Percentiles rank a stretch among this genome's conserved stretches.
phyloP scores from a whole-genome alignment of 2,888 invertebrate species.

The Kuschelorhynchus macadamiae region DNA sequence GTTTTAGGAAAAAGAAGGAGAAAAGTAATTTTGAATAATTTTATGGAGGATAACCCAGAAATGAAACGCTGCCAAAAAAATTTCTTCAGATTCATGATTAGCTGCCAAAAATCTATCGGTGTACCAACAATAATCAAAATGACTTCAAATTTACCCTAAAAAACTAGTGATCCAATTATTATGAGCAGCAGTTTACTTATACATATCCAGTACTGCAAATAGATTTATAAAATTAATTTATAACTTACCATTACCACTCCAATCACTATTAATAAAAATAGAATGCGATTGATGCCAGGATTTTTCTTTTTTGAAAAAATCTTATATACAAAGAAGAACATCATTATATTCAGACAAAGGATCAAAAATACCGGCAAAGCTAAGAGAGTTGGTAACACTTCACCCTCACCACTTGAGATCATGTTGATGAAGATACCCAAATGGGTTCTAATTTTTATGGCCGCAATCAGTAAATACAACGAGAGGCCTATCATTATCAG shows the following conservation, averaged over 20 bases:
- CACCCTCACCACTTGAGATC: slow-evolving; percentile 63
- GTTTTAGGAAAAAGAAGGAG: too few species aligned
- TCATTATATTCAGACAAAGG: slow-evolving; percentile 56
- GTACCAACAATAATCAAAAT: too few species aligned
- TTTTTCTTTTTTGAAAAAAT: slow-evolving; percentile 55
- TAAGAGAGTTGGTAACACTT: slow-evolving; percentile 57
- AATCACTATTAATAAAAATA: slow-evolving; percentile 57
- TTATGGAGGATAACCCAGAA: too few species aligned
- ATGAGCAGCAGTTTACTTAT: too few species aligned
- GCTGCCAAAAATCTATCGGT: too few species aligned
- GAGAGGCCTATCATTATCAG: slow-evolving; percentile 56
- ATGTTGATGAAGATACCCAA: slow-evolving; percentile 65
- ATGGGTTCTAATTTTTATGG: slow-evolving; percentile 58
- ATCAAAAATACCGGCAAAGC: slow-evolving; percentile 58
- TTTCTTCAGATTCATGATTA: too few species aligned
- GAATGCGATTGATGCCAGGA: slow-evolving; percentile 54
- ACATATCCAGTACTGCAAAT: too few species aligned
- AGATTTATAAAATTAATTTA: too few species aligned
- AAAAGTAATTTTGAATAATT: too few species aligned
- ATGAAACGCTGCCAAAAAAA: too few species aligned
- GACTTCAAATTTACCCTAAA: too few species aligned
- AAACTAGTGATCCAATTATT: too few species aligned
- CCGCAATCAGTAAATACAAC: slow-evolving; percentile 56
- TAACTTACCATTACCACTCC: slow-evolving; percentile 42
- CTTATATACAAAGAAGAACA: slow-evolving; percentile 56